A percentile compares a stretch with the other conserved stretches of the same genome.
phyloP scores from a whole-genome alignment of 2,113 vertebrate species.

The Pituophis catenifer region DNA sequence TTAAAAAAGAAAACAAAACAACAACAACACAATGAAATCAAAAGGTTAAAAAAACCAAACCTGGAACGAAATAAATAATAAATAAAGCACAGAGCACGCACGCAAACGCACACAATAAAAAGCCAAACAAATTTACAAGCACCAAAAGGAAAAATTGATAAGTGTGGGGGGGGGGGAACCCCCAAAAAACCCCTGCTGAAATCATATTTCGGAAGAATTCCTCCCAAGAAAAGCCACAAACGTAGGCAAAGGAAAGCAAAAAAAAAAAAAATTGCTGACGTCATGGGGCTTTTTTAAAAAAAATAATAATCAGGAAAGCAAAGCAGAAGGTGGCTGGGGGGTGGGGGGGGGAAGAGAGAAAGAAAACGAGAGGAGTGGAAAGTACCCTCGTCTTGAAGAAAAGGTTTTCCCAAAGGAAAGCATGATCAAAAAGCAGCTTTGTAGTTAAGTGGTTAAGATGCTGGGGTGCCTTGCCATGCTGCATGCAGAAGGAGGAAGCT shows the following conservation, averaged over 20 bases:
- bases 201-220: constrained; percentile 26
- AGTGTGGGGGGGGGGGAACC: neutral
- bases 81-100: neutral
- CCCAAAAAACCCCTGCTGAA: neutral
- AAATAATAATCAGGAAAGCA: neutral
- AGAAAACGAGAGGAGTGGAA: neutral
- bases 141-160: constrained; percentile 3
- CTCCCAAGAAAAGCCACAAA: neutral
- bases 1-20: constrained; percentile 77
- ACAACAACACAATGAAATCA: constrained; percentile 83
- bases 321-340: constrained; percentile 9
- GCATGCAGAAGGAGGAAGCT: constrained; percentile 64
- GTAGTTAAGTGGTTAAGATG: constrained; percentile 58
- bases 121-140: neutral
- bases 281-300: neutral
- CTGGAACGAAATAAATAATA: neutral
- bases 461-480: constrained; percentile 71
- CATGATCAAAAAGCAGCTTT: constrained; percentile 42
- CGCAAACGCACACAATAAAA: neutral
- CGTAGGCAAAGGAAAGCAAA: constrained; percentile 66
- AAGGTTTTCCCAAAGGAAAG: constrained; percentile 49
- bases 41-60: constrained; percentile 46
- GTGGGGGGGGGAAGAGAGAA: constrained; percentile 13
- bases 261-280: neutral
- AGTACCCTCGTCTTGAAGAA: neutral